Conservation (phyloP, 1,140 invertebrate genomes). For the Pteromalus puparum region DNA sequence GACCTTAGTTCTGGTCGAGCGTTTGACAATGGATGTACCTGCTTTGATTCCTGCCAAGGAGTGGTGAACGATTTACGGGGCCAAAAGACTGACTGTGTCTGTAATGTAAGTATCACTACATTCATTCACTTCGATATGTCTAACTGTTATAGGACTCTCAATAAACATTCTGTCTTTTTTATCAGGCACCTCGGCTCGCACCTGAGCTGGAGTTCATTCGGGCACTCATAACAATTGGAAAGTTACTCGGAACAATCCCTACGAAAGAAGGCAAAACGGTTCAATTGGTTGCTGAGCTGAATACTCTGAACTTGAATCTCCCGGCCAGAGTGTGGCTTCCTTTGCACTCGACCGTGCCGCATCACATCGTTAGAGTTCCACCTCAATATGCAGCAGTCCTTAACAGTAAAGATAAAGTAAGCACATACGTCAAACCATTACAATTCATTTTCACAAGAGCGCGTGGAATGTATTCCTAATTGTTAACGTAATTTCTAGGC, state of each 20-base stretch:
- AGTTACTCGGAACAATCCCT: conserved; percentile 89
- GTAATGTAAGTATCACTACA: conserved; percentile 78
- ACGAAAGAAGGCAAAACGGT: conserved; percentile 97
- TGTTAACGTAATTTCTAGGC: conserved; percentile 79
- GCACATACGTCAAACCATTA: not conserved
- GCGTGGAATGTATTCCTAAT: not conserved
- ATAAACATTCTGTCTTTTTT: conserved; percentile 11
- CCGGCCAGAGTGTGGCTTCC: conserved; percentile 98
- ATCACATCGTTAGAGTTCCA: conserved; percentile 94
- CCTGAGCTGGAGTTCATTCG: conserved; percentile 92
- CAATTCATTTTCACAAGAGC: not conserved
- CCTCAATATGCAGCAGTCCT: conserved; percentile 97
- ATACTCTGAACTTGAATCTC: conserved; percentile 95
- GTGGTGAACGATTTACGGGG: conserved; percentile 86
- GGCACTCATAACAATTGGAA: conserved; percentile 93
- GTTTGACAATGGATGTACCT: conserved; percentile 97
- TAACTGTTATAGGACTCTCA: not conserved
- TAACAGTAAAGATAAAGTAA: conserved; percentile 98
- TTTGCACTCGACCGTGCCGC: conserved; percentile 81
- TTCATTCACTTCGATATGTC: not conserved
- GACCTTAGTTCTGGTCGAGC: conserved; percentile 95
- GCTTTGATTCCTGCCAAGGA: conserved; percentile 85
- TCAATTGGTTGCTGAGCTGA: conserved; percentile 93
- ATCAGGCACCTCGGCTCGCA: conserved; percentile 85
- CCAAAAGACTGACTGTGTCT: conserved; percentile 83